phyloP scores from a whole-genome alignment of 2,113 vertebrate genomes.

The Nanorana parkeri region DNA sequence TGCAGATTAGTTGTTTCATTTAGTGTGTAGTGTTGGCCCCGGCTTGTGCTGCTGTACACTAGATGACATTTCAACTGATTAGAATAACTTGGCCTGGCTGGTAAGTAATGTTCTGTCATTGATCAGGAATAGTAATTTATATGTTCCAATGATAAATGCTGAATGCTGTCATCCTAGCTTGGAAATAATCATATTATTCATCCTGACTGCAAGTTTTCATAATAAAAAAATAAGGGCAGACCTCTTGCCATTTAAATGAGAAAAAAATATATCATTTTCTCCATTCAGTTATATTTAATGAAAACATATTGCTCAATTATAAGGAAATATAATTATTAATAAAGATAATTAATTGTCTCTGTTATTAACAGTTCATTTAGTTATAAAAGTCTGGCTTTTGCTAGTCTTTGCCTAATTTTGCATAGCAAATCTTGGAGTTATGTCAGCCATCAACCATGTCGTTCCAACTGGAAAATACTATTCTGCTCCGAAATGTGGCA shows the following conservation, averaged over 20 bases:
- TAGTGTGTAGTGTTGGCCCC: neutral
- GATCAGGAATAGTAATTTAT: slow-evolving; percentile 42
- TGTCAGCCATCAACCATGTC: no score
- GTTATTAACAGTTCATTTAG: no score
- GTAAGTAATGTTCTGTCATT: slow-evolving; percentile 41
- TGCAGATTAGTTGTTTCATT: slow-evolving; percentile 16
- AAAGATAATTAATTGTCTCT: neutral
- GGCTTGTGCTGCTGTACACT: neutral
- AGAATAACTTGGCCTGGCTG: slow-evolving; percentile 29
- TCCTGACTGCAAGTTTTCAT: slow-evolving; percentile 29
- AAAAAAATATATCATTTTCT: slow-evolving; percentile 40
- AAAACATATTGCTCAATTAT: slow-evolving; percentile 23
- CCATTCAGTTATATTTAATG: neutral
- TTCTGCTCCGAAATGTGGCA: no score
- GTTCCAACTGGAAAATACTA: no score
- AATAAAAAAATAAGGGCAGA: slow-evolving; percentile 33
- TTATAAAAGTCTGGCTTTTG: no score
- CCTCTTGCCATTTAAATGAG: slow-evolving; percentile 37
- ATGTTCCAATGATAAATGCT: slow-evolving; percentile 35
- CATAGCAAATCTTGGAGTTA: neutral
- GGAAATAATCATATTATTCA: slow-evolving; percentile 40
- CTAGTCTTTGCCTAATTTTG: neutral
- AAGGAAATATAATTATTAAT: neutral
- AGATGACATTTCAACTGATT: slow-evolving; percentile 42
- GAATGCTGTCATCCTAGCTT: slow-evolving; percentile 18